Base-by-base conservation (phyloP, 2,797 vertebrate species). In the Bucorvus abyssinicus region DNA sequence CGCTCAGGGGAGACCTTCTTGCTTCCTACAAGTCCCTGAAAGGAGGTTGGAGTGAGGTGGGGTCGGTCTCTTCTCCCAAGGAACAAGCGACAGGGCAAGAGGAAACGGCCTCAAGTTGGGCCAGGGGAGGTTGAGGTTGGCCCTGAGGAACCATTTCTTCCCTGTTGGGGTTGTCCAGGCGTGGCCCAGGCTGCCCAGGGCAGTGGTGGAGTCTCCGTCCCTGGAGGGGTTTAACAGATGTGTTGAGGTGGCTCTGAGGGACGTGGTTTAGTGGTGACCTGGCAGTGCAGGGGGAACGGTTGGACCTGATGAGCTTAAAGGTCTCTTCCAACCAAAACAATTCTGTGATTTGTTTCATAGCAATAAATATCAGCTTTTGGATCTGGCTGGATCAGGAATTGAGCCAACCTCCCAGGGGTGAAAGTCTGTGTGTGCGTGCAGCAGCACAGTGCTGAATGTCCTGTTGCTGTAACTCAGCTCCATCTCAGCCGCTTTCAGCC, bases 391-490 rank as follows among this genome's bases (percentile, higher is more conserved):
- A 52, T 77, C 8, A 52, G 56, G 32, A 36, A 69, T 32, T 64
- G 29, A 78, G 34, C 21, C 49, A 63, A 17, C 14, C 84, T 76
- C 50, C 64, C 36, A 14, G 27, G 29, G 14, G 1, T 30, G 36
- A 56, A 32, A 15, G 13, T 18, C 42, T 10, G 7, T 11, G 6
- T 1, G 6, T 42, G 42, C 1, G 0, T 6, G 30, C 5, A 49
- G 65, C 44, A 45, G 16, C 13, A 4, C 1, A 0, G 42, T 55
- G 71, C 38, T 12, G 0, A 44, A 32, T 0, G 0, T 30, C 21
- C 83, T 52, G 34, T 8, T 40, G 40, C 56, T 63, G 11, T 22
- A 75, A 27, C 55, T 74, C 36, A 4, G 27, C 70, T 79, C 49
- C 40, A 13, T 17, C 11, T 7, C 30, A 36, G 12, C 7, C 21